Percentiles rank a stretch among this genome's conserved stretches.
phyloP scores from a whole-genome alignment of 2,888 invertebrate genomes.

The Hypercompe scribonia region DNA sequence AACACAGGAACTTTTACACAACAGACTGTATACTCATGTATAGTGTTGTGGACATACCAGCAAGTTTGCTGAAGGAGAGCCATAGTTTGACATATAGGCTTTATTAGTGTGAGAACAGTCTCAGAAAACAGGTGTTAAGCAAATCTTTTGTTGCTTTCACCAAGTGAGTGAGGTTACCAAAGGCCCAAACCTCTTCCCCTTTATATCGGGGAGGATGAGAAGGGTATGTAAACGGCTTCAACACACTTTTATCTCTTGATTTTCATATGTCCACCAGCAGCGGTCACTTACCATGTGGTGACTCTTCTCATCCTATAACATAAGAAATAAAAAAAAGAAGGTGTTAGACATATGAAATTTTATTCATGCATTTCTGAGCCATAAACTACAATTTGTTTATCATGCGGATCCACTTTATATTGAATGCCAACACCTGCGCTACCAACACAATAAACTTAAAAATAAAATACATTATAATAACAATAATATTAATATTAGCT shows the following conservation, averaged over 20 bases:
- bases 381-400: not conserved
- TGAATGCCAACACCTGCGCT: not conserved
- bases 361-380: not conserved
- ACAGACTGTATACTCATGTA: not conserved
- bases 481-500: not conserved
- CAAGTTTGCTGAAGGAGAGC: not conserved
- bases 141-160: not conserved
- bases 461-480: not conserved
- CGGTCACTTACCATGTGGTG: not conserved
- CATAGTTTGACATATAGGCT: not conserved
- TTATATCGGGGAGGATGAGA: not conserved
- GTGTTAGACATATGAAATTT: not conserved
- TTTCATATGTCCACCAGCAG: not conserved
- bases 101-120: not conserved
- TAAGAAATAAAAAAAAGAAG: not conserved
- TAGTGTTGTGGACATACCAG: not conserved
- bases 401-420: not conserved
- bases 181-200: not conserved
- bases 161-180: not conserved
- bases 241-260: not conserved
- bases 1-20: not conserved
- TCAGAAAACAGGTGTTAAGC: not conserved
- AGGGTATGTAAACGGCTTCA: not conserved
- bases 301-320: slow-evolving; percentile 2
- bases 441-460: not conserved